Conservation (phyloP, 30 jellyfish, hydroid and myxozoan genomes). For the Mastigias papua region DNA sequence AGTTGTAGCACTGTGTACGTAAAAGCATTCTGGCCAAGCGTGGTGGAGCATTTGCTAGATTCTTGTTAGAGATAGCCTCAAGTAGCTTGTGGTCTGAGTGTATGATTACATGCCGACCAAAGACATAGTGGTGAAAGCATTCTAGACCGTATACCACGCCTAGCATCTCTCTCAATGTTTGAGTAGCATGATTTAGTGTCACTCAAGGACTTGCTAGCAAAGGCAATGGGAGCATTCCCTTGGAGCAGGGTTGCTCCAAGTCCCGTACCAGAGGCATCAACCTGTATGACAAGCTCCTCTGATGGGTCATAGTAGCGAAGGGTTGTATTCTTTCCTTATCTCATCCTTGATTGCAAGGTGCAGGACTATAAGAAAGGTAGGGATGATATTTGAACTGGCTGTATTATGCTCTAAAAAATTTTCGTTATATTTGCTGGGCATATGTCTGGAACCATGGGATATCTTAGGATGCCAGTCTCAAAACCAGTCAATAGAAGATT, state of each 20-base stretch:
- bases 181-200: slow-evolving; percentile 37
- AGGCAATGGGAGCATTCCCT: slow-evolving; percentile 44
- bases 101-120: slow-evolving; percentile 6
- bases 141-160: slow-evolving; percentile 32
- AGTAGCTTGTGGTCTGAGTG: slow-evolving; percentile 48
- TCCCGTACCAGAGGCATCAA: slow-evolving; percentile 28
- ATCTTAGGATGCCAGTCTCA: too few species aligned
- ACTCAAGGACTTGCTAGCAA: slow-evolving; percentile 17
- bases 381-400: too few species aligned
- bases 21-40: slow-evolving; percentile 47
- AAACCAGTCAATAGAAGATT: too few species aligned
- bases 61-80: slow-evolving; percentile 10
- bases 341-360: slow-evolving; percentile 18
- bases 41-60: slow-evolving; percentile 50
- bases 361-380: too few species aligned
- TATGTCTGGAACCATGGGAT: too few species aligned
- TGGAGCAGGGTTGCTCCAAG: slow-evolving; percentile 41
- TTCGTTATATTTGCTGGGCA: too few species aligned
- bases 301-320: slow-evolving; percentile 31
- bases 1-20: slow-evolving; percentile 38
- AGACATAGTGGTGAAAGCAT: slow-evolving; percentile 37
- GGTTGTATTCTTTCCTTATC: slow-evolving; percentile 10
- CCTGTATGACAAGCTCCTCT: slow-evolving; percentile 20
- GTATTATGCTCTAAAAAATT: too few species aligned
- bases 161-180: slow-evolving; percentile 36